phyloP scores from a whole-genome alignment of 2,888 invertebrate genomes.

The Hemaris fuciformis region DNA sequence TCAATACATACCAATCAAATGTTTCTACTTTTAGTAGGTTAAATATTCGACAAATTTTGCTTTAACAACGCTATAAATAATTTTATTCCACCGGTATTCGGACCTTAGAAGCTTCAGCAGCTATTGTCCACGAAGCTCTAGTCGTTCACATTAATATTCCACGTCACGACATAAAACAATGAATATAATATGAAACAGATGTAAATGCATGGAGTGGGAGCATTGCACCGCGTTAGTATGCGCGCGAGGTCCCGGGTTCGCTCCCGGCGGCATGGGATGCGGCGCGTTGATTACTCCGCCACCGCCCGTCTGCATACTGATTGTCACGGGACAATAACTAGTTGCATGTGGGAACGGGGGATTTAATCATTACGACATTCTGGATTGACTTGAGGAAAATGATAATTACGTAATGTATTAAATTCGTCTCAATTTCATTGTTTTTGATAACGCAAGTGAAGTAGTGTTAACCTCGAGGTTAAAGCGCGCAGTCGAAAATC shows the following conservation, averaged over 20 bases:
- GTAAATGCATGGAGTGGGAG: background rate
- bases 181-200: constrained; percentile 6
- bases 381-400: too few relatives aligned
- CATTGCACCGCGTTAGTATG: constrained; percentile 5
- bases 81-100: background rate
- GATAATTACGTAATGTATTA: too few relatives aligned
- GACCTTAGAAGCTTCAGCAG: background rate
- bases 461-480: too few relatives aligned
- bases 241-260: constrained; percentile 1
- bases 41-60: too few relatives aligned
- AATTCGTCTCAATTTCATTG: too few relatives aligned
- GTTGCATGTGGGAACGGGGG: background rate
- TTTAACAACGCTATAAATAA: background rate
- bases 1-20: too few relatives aligned
- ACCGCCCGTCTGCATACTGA: constrained; percentile 2
- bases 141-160: background rate
- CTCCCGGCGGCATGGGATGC: constrained; percentile 14
- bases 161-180: constrained; percentile 4
- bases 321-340: background rate
- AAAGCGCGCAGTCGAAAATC: too few relatives aligned
- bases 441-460: too few relatives aligned
- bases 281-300: constrained; percentile 14
- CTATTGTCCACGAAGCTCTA: background rate
- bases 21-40: too few relatives aligned
- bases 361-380: too few relatives aligned